Percentiles rank a stretch among this genome's conserved stretches.
Evolutionary conservation across 2,888 invertebrate species (phyloP).

Genomic region (Lithophane socia): DNA sequence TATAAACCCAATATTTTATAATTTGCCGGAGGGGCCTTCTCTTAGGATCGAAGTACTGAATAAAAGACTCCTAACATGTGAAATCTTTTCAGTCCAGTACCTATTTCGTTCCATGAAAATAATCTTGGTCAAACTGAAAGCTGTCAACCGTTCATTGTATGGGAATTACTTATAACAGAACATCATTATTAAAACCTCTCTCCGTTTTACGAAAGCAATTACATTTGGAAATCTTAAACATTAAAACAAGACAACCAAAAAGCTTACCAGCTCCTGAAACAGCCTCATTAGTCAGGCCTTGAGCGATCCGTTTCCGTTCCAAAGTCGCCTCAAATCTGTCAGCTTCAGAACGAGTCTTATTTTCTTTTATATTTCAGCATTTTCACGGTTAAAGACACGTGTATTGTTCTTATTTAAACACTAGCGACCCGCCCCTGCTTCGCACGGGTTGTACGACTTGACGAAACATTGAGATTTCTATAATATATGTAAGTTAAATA

Average conservation of each 20-base stretch:
- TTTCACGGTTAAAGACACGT: slow-evolving; percentile 27
- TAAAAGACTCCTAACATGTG: neutral
- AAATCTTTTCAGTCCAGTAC: neutral
- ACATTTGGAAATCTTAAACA: neutral
- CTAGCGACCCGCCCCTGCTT: neutral
- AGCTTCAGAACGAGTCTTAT: slow-evolving; percentile 21
- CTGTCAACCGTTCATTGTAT: neutral
- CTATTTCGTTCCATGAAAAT: neutral
- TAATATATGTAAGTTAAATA: neutral
- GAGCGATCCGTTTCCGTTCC: slow-evolving; percentile 21
- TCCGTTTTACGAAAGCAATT: neutral
- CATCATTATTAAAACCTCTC: neutral
- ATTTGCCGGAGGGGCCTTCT: neutral
- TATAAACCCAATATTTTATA: neutral
- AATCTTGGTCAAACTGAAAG: neutral
- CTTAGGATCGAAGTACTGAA: neutral
- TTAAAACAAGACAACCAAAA: slow-evolving; percentile 17
- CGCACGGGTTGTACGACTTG: neutral
- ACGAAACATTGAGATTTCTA: neutral
- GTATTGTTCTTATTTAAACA: neutral
- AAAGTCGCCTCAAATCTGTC: slow-evolving; percentile 51
- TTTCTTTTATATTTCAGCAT: slow-evolving; percentile 2
- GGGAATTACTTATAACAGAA: neutral
- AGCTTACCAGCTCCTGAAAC: slow-evolving; percentile 17
- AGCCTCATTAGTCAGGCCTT: slow-evolving; percentile 39